phyloP scores from a whole-genome alignment of 2,113 vertebrate species.

The Misgurnus anguillicaudatus region DNA sequence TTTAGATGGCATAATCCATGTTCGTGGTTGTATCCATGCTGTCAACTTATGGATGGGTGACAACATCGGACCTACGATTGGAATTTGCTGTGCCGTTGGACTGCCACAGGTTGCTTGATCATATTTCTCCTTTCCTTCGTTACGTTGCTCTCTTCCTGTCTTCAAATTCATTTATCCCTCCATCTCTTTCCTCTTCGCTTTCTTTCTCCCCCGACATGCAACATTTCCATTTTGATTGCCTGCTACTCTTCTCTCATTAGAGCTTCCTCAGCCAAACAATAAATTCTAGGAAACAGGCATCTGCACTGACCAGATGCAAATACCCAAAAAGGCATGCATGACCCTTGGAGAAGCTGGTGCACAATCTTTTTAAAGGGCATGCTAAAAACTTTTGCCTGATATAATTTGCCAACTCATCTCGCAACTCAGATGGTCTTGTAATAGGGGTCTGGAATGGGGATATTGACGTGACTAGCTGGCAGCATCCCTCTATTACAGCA shows the following conservation, averaged over 20 bases:
- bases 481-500: neutral
- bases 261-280: neutral
- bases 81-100: constrained; percentile 80
- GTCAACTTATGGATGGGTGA: constrained; percentile 89
- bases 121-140: neutral
- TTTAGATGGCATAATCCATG: constrained; percentile 78
- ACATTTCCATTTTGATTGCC: constrained; percentile 51
- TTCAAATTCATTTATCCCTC: neutral
- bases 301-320: constrained; percentile 22
- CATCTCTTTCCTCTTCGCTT: neutral
- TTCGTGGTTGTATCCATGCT: constrained; percentile 88
- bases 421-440: neutral
- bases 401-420: neutral
- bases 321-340: neutral
- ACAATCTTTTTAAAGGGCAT: neutral
- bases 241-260: constrained; percentile 26
- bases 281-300: constrained; percentile 31
- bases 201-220: constrained; percentile 7
- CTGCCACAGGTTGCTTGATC: constrained; percentile 81
- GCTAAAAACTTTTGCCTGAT: neutral
- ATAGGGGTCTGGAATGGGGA: neutral
- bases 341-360: constrained; percentile 1
- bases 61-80: constrained; percentile 81
- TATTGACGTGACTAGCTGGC: neutral
- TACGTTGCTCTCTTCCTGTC: neutral